Base-by-base conservation (phyloP, 37 sponge, comb jelly and placozoan species). In the Hormiphora californensis region DNA sequence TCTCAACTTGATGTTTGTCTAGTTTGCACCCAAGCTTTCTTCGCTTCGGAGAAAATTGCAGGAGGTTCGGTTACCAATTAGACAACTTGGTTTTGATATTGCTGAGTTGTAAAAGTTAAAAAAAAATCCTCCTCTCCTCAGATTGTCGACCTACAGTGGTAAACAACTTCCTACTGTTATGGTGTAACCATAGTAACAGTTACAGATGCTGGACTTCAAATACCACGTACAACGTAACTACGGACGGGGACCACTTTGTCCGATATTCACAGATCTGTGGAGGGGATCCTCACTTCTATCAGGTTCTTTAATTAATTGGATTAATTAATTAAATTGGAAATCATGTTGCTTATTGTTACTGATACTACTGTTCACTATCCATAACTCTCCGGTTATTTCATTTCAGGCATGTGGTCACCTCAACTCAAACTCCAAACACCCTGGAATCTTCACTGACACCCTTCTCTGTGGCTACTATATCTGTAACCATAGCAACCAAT, bases 381-480 rank as follows among this genome's bases (percentile, higher is more conserved):
- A 49, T 49, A 49, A 15, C 53, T 49, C 53, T 49, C 15, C n/a
- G n/a, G n/a, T n/a, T n/a, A n/a, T 49, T 15, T 57, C 27, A 25
- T 12, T 19, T 57, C 61, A 57, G 61, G 61, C 27, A 28, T 57
- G 61, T 57, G 61, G 61, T 19, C 61, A 57, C 61, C n/a, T 57
- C 9, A 57, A 25, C n/a, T 57, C 9, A 19, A 28, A 30, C 9
- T 28, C 61, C 9, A 19, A 15, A 19, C 27, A 5, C 61, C n/a
- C n/a, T n/a, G n/a, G n/a, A n/a, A n/a, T n/a, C n/a, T n/a, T n/a
- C n/a, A n/a, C n/a, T n/a, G n/a, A n/a, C n/a, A n/a, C n/a, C n/a
- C n/a, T 28, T 12, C 61, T 57, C 30, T 57, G 61, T 15, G 61
- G 61, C 3, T 57, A 21, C n/a, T 57, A 57, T 30, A 57, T 57